Percentiles rank a stretch among this genome's conserved stretches.
These are phyloP conservation scores for Halcyon malimbica DNA, from an alignment of 2,113 vertebrate species.

Conservation along the genomic window DNA sequence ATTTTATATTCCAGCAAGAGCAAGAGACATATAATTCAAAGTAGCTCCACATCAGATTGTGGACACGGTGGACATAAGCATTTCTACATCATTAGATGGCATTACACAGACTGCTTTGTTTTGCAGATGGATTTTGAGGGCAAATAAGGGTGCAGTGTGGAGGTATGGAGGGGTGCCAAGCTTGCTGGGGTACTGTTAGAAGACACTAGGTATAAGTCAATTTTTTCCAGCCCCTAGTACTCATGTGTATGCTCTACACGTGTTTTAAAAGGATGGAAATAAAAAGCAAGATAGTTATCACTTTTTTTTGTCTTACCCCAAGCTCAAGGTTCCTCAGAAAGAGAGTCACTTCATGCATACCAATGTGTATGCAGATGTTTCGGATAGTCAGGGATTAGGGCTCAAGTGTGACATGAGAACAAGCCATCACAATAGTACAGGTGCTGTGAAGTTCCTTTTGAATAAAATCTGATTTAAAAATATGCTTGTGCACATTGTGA, in stretches of 20 bases:
- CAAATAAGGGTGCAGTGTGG: not conserved
- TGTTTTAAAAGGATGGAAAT: not conserved
- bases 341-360: not conserved
- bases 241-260: not conserved
- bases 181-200: not conserved
- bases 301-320: not conserved
- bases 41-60: not conserved
- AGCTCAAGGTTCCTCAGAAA: not conserved
- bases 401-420: not conserved
- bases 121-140: not conserved
- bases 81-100: not conserved
- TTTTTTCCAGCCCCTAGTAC: not conserved
- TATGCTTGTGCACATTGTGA: conserved; percentile 50
- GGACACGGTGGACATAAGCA: not conserved
- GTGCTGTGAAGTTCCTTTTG: not conserved
- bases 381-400: not conserved
- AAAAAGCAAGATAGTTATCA: not conserved
- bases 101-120: not conserved
- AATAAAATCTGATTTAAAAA: conserved; percentile 17
- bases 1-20: not conserved
- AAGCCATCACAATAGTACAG: not conserved
- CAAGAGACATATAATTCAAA: not conserved
- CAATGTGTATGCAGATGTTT: not conserved
- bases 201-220: not conserved
- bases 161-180: not conserved